phyloP scores from a whole-genome alignment of 2,113 vertebrate genomes.

The Aphyosemion australe region DNA sequence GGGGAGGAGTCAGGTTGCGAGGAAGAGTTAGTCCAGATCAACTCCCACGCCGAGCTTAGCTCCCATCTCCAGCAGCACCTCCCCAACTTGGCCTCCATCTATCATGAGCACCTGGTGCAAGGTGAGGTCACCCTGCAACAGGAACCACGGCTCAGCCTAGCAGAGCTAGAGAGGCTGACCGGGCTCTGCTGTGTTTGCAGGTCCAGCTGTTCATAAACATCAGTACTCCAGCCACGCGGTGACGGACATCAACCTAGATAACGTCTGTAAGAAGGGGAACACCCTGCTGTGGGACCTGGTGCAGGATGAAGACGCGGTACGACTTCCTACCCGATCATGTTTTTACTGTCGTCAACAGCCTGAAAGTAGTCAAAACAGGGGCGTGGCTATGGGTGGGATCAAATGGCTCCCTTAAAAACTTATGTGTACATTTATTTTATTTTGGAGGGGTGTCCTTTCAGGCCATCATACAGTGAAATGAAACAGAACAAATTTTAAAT shows the following conservation, averaged over 20 bases:
- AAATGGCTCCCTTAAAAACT: no score
- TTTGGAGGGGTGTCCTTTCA: no score
- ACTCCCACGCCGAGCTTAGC: constrained; percentile 97
- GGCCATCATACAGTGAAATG: no score
- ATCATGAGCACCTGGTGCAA: constrained; percentile 97
- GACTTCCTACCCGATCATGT: constrained; percentile 13
- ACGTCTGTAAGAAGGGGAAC: constrained; percentile 98
- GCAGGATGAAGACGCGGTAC: constrained; percentile 97
- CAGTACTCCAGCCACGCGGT: constrained; percentile 93
- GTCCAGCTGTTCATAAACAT: constrained; percentile 96
- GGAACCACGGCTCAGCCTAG: not conserved
- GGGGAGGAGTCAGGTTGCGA: constrained; percentile 98
- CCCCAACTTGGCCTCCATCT: constrained; percentile 97
- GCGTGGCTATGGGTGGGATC: no score
- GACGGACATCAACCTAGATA: constrained; percentile 98
- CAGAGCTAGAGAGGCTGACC: not conserved
- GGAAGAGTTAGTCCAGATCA: constrained; percentile 98
- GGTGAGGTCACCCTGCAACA: constrained; percentile 68
- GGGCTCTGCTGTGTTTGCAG: constrained; percentile 61
- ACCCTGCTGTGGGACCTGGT: constrained; percentile 99
- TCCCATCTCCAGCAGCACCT: constrained; percentile 98
- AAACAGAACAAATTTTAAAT: no score
- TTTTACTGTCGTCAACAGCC: not conserved
- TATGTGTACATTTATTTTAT: no score
- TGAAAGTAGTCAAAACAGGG: no score